phyloP scores from a whole-genome alignment of 2,797 vertebrate genomes.

The Triplophysa yarkandensis region DNA sequence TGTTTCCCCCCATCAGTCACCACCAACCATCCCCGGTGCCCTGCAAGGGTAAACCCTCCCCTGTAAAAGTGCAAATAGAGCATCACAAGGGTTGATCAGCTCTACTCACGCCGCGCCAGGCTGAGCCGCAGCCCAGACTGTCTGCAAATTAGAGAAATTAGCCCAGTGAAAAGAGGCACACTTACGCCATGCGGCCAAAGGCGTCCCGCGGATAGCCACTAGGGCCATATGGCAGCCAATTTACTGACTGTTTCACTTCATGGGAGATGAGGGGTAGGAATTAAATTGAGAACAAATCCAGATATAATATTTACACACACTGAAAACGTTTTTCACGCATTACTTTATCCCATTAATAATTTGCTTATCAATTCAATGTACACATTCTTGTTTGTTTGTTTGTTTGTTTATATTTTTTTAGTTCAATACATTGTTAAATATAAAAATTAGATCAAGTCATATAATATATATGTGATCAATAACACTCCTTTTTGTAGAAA shows the following conservation, averaged over 20 bases:
- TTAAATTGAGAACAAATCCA: background rate
- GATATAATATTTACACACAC: background rate
- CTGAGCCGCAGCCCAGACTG: slow-evolving; percentile 73
- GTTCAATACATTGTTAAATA: too few relatives aligned
- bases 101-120: slow-evolving; percentile 17
- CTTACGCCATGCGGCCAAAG: slow-evolving; percentile 56
- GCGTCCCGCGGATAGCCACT: slow-evolving; percentile 56
- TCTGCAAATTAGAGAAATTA: slow-evolving; percentile 81
- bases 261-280: slow-evolving; percentile 13
- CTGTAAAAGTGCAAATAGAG: slow-evolving; percentile 58
- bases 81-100: slow-evolving; percentile 38
- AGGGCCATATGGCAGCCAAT: slow-evolving; percentile 73
- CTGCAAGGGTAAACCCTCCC: slow-evolving; percentile 1
- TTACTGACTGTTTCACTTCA: slow-evolving; percentile 64
- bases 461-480: too few relatives aligned
- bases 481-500: too few relatives aligned
- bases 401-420: too few relatives aligned
- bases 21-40: background rate
- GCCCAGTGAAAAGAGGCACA: slow-evolving; percentile 70
- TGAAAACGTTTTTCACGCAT: too few relatives aligned
- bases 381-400: too few relatives aligned
- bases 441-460: too few relatives aligned
- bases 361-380: too few relatives aligned
- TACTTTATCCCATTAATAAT: too few relatives aligned
- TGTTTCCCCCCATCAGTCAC: background rate